phyloP scores from a whole-genome alignment of 2,888 invertebrate genomes.

The Apodemia duryi region DNA sequence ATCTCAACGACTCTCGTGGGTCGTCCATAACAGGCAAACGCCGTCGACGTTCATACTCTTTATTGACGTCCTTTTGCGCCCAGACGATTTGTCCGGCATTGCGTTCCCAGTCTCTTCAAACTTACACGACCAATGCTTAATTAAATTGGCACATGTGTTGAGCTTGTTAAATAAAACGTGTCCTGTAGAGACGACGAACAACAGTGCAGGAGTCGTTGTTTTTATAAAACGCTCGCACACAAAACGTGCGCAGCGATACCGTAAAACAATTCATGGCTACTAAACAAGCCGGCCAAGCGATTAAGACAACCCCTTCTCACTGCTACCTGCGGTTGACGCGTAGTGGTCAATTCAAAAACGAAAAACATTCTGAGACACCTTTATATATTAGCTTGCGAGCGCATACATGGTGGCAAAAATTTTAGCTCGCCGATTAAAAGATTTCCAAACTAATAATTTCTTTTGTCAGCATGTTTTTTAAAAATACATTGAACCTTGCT shows the following conservation, averaged over 20 bases:
- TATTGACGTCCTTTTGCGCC: conserved; percentile 35
- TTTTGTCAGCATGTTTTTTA: too few relatives aligned
- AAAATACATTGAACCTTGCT: too few relatives aligned
- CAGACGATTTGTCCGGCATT: conserved; percentile 33
- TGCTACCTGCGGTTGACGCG: conserved; percentile 25
- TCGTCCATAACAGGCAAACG: conserved; percentile 33
- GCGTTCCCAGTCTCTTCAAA: conserved; percentile 36
- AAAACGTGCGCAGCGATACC: conserved; percentile 31
- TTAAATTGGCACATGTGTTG: conserved; percentile 32
- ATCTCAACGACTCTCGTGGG: conserved; percentile 28
- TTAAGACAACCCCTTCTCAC: conserved; percentile 12
- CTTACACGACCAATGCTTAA: conserved; percentile 34
- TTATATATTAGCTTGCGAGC: too few relatives aligned
- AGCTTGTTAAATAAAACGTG: conserved; percentile 28
- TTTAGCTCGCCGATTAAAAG: too few relatives aligned
- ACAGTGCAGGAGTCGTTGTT: conserved; percentile 28
- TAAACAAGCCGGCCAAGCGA: conserved; percentile 17
- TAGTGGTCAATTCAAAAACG: conserved; percentile 26
- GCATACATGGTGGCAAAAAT: too few relatives aligned
- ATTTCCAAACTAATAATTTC: too few relatives aligned
- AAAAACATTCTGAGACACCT: conserved; percentile 27
- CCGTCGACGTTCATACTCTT: conserved; percentile 30
- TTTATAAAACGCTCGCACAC: conserved; percentile 32
- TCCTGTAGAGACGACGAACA: conserved; percentile 29
- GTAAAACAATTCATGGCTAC: conserved; percentile 28